Evolutionary conservation across 2,113 vertebrate species (phyloP), one percentile per base, ranked within the genome.

Genomic region (Piaya cayana): DNA sequence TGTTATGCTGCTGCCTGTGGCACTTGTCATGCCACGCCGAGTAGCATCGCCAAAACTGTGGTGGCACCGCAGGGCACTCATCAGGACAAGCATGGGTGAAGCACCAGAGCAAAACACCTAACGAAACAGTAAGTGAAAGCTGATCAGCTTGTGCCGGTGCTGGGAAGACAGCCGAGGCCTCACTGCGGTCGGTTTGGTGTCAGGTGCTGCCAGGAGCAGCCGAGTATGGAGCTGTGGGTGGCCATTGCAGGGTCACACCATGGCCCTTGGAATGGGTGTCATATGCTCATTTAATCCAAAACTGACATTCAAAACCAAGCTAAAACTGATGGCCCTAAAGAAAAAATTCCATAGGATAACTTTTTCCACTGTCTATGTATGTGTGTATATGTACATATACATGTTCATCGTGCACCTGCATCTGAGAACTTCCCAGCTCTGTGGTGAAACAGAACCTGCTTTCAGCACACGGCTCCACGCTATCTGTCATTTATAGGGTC

Each of bases 391-490:
- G 30, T 20, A 18, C 20, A 47, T 18, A 49, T 49, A 22, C 22
- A 49, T 12, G 23, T 49, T 23, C 55, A 34, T 8, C 19, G 12
- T 36, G 21, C 49, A 22, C 2, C 17, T 16, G 2, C 58, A 8
- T 27, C 49, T 42, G 23, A 6, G 53, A 53, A 68, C 7, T 5
- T 58, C 37, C 42, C 27, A 25, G 29, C 4, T 9, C 56, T 2
- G 26, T 6, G 2, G 20, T 20, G 18, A 36, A 42, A 21, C 0
- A 14, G 59, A 3, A 43, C 56, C 39, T 4, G 4, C 23, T 19
- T 7, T 32, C 0, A 1, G 63, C n/a, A 3, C 3, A 8, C 1
- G 37, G 58, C 64, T 52, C 43, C 2, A 0, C 0, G 4, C 8
- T 20, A 7, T 45, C 19, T 42, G 17, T 11, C 1, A 47, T 50